A percentile compares a stretch with the other conserved stretches of the same genome.
Conservation (phyloP, 2,888 invertebrate genomes). For the Ichneumon xanthorius region DNA sequence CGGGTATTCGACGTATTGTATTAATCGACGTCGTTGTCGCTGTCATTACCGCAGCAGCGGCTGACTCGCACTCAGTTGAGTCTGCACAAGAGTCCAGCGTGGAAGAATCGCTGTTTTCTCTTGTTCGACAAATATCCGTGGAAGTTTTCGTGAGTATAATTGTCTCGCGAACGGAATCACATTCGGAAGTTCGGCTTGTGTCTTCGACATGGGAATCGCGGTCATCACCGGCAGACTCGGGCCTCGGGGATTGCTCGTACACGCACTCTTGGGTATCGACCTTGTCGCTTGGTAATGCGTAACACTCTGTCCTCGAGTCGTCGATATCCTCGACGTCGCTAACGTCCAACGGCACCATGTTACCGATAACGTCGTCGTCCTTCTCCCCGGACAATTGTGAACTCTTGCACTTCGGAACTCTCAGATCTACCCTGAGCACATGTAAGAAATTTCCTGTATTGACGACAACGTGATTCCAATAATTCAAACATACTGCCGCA, state of each 20-base stretch:
- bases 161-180: slow-evolving; percentile 77
- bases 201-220: slow-evolving; percentile 77
- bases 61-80: slow-evolving; percentile 76
- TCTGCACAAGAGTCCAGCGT: slow-evolving; percentile 72
- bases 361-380: slow-evolving; percentile 79
- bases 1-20: slow-evolving; percentile 46
- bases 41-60: slow-evolving; percentile 62
- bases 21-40: slow-evolving; percentile 12
- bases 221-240: slow-evolving; percentile 72
- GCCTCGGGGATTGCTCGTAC: slow-evolving; percentile 78
- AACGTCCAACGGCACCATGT: slow-evolving; percentile 78
- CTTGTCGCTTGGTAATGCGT: slow-evolving; percentile 78
- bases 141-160: slow-evolving; percentile 75
- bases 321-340: slow-evolving; percentile 81
- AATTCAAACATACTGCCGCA: slow-evolving; percentile 89
- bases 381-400: slow-evolving; percentile 79
- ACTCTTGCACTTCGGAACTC: slow-evolving; percentile 80
- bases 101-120: slow-evolving; percentile 53
- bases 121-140: slow-evolving; percentile 39
- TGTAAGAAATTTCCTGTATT: slow-evolving; percentile 95
- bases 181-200: slow-evolving; percentile 74
- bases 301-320: slow-evolving; percentile 78
- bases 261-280: slow-evolving; percentile 74
- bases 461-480: slow-evolving; percentile 91
- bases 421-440: slow-evolving; percentile 89